Conservation (phyloP, 2,888 invertebrate species). For the Drosophila tanythrix region DNA sequence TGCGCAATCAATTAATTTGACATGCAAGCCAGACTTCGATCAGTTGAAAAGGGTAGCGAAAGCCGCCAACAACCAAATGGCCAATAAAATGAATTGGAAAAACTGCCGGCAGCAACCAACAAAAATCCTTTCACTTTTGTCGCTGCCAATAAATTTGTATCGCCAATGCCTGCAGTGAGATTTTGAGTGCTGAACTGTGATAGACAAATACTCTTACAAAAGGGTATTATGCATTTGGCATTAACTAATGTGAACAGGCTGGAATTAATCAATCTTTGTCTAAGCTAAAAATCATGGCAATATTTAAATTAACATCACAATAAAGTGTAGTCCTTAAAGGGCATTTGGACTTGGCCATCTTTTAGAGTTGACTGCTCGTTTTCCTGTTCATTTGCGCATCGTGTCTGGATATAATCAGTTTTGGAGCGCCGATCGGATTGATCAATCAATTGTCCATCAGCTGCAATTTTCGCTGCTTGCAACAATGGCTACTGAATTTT, state of each 20-base stretch:
- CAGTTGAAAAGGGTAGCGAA: conserved; percentile 59
- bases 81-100: conserved; percentile 38
- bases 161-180: conserved; percentile 29
- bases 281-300: not conserved
- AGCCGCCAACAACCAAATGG: conserved; percentile 28
- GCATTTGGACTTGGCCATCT: conserved; percentile 3
- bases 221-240: not conserved
- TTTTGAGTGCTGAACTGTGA: conserved; percentile 31
- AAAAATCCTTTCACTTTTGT: conserved; percentile 73
- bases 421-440: conserved; percentile 39
- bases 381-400: not conserved
- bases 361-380: not conserved
- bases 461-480: conserved; percentile 37
- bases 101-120: conserved; percentile 24
- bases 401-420: conserved; percentile 17
- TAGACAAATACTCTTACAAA: conserved; percentile 11
- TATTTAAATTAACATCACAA: not conserved
- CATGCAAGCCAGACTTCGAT: conserved; percentile 63
- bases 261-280: not conserved
- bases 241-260: not conserved
- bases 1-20: conserved; percentile 74
- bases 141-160: conserved; percentile 63
- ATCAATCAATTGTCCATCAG: conserved; percentile 66
- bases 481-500: conserved; percentile 45
- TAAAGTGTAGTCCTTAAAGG: not conserved